phyloP scores from a whole-genome alignment of 2,888 invertebrate species.

The Halictus quadricinctus region DNA sequence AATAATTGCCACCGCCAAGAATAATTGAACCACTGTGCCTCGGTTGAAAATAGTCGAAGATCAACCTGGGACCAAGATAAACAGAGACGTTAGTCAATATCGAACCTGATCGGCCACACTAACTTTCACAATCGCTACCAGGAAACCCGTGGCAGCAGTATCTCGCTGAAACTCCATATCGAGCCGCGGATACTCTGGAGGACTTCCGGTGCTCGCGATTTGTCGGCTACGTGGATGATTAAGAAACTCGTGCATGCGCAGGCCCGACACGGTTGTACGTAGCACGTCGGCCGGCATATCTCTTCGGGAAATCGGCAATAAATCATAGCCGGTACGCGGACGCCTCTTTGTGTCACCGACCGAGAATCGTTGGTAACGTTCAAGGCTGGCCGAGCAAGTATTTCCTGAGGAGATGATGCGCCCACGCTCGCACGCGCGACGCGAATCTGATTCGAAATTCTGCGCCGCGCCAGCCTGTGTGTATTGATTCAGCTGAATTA shows the following conservation, averaged over 20 bases:
- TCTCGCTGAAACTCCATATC: not conserved
- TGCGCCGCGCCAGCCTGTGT: slow-evolving; percentile 46
- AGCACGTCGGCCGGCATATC: slow-evolving; percentile 33
- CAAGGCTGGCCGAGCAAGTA: slow-evolving; percentile 4
- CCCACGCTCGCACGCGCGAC: slow-evolving; percentile 54
- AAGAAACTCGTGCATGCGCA: slow-evolving; percentile 11
- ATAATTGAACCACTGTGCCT: not conserved
- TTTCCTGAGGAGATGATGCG: slow-evolving; percentile 25
- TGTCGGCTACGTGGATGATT: slow-evolving; percentile 7
- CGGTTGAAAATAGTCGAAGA: not conserved
- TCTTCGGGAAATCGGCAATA: slow-evolving; percentile 62
- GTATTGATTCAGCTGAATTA: slow-evolving; percentile 70
- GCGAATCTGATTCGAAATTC: slow-evolving; percentile 66
- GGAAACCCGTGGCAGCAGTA: not conserved
- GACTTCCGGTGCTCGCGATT: slow-evolving; percentile 10
- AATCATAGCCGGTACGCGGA: slow-evolving; percentile 55
- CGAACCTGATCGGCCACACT: not conserved
- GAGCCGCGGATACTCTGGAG: not conserved
- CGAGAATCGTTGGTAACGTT: slow-evolving; percentile 34
- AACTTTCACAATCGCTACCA: not conserved
- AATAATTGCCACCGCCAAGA: not conserved
- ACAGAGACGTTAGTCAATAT: not conserved
- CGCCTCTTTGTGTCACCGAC: slow-evolving; percentile 63
- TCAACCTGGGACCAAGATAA: not conserved
- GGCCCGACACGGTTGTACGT: slow-evolving; percentile 13